Percentiles rank a stretch among this genome's conserved stretches.
Evolutionary conservation across 1,140 invertebrate genomes (phyloP).

Genomic region (Scylla paramamosain): DNA sequence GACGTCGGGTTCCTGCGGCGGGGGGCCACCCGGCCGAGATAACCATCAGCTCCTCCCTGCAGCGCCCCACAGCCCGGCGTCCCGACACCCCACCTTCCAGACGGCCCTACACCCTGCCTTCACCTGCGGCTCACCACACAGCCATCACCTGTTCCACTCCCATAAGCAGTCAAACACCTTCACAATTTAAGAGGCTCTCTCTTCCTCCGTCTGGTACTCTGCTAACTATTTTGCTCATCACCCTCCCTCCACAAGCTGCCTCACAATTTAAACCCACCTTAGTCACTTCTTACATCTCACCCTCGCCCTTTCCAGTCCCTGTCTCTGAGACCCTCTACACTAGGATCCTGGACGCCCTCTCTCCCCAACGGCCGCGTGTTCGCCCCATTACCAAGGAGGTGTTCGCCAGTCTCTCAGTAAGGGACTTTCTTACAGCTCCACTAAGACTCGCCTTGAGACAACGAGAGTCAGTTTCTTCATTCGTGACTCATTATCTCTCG

Average conservation of each 20-base stretch:
- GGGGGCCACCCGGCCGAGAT: not conserved
- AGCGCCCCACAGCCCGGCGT: not conserved
- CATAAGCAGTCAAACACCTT: not conserved
- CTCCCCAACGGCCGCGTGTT: not conserved
- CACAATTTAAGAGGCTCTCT: not conserved
- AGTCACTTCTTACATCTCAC: slow-evolving; percentile 1
- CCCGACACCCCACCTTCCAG: not conserved
- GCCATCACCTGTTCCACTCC: not conserved
- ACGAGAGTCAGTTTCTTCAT: not conserved
- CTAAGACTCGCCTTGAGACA: not conserved
- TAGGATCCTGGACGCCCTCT: not conserved
- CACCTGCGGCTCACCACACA: not conserved
- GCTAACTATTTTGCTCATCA: not conserved
- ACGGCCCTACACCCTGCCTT: not conserved
- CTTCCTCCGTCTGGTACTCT: not conserved
- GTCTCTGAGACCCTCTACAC: not conserved
- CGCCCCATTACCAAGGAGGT: not conserved
- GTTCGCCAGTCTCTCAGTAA: not conserved
- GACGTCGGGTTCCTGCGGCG: slow-evolving; percentile 6
- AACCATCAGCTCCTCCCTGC: slow-evolving; percentile 18
- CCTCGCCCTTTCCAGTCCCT: not conserved
- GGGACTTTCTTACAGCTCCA: not conserved
- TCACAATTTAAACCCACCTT: not conserved
- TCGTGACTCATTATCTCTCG: slow-evolving; percentile 36
- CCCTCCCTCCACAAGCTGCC: not conserved